Conservation (phyloP, 2,113 vertebrate genomes). For the Gobiocypris rarus region DNA sequence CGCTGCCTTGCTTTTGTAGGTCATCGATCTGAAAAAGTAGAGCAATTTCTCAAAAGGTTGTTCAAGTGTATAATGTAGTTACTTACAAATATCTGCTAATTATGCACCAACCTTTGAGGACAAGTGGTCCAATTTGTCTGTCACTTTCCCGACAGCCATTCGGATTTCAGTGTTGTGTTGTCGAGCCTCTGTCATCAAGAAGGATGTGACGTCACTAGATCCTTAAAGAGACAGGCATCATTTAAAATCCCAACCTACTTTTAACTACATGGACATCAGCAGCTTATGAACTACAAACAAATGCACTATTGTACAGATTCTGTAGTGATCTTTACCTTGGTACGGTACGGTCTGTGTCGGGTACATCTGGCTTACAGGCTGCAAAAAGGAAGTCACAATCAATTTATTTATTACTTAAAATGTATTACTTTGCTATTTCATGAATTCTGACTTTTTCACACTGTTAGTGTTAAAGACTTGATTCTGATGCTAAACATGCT, state of each 20-base stretch:
- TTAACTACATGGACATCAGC: not conserved
- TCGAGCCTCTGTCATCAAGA: conserved; percentile 94
- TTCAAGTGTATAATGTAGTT: not conserved
- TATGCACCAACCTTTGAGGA: conserved; percentile 81
- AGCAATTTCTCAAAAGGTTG: not conserved
- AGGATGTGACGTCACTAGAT: conserved; percentile 87
- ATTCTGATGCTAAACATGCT: too few species aligned
- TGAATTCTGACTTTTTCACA: too few species aligned
- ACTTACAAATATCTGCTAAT: too few species aligned
- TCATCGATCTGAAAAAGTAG: conserved; percentile 82
- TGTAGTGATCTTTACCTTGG: conserved; percentile 79
- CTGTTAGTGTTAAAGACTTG: too few species aligned
- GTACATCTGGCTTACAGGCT: conserved; percentile 84
- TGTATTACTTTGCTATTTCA: too few species aligned
- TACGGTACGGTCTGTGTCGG: conserved; percentile 80
- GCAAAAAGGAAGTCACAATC: conserved; percentile 77
- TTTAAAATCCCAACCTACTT: not conserved
- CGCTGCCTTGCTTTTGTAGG: conserved; percentile 81
- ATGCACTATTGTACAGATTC: not conserved
- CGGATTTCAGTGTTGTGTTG: conserved; percentile 96
- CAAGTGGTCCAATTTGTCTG: conserved; percentile 93
- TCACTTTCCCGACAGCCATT: conserved; percentile 87
- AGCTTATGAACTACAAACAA: not conserved
- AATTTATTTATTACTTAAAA: conserved; percentile 10
- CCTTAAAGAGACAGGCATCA: conserved; percentile 62